Evolutionary conservation across 1,140 invertebrate species (phyloP).

Genomic region (Aphaenogaster ashmeadi): DNA sequence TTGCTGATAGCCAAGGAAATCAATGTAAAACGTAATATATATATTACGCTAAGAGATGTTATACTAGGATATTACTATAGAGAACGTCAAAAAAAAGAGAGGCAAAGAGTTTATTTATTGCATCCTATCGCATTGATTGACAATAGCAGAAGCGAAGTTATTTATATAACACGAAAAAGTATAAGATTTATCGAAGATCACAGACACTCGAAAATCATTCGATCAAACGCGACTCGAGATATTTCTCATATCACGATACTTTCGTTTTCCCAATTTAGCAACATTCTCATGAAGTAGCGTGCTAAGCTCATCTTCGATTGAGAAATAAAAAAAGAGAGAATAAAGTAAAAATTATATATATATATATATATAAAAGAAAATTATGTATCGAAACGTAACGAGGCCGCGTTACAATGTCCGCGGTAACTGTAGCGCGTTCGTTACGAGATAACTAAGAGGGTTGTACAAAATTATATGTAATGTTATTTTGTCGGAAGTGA

Average conservation of each 20-base stretch:
- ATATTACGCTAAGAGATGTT: conserved; percentile 70
- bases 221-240: conserved; percentile 46
- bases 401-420: conserved; percentile 34
- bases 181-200: conserved; percentile 46
- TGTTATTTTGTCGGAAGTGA: conserved; percentile 82
- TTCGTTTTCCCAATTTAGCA: conserved; percentile 42
- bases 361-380: conserved; percentile 1
- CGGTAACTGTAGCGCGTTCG: conserved; percentile 47
- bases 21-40: conserved; percentile 53
- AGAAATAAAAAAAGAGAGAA: conserved; percentile 16
- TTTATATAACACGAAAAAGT: conserved; percentile 67
- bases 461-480: conserved; percentile 84
- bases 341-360: conserved; percentile 20
- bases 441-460: conserved; percentile 69
- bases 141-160: conserved; percentile 79
- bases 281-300: conserved; percentile 49
- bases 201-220: conserved; percentile 26
- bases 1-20: conserved; percentile 64
- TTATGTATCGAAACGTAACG: conserved; percentile 44
- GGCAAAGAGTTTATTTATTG: conserved; percentile 69
- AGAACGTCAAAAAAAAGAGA: conserved; percentile 32
- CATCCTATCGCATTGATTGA: conserved; percentile 80
- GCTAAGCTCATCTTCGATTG: conserved; percentile 17
- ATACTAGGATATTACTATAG: conserved; percentile 64
- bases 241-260: conserved; percentile 67